Conservation (phyloP, 2,888 invertebrate species). For the Laothoe populi region DNA sequence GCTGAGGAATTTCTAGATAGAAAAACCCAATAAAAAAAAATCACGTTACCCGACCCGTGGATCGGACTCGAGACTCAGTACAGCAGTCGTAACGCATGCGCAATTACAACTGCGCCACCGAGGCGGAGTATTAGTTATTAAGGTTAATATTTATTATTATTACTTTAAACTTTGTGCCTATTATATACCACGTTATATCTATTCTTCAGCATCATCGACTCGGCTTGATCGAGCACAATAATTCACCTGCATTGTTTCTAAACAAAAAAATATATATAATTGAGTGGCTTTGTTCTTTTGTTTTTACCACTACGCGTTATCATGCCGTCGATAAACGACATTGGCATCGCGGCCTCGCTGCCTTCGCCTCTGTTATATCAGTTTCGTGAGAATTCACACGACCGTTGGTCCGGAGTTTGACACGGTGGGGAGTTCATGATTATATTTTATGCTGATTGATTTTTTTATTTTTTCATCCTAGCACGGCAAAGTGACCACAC, state of each 20-base stretch:
- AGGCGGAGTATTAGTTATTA: too few species aligned
- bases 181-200: too few species aligned
- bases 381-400: conserved; percentile 28
- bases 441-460: neutral
- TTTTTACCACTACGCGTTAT: conserved; percentile 19
- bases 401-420: conserved; percentile 12
- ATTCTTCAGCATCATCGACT: too few species aligned
- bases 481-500: too few species aligned
- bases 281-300: conserved; percentile 26
- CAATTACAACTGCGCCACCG: too few species aligned
- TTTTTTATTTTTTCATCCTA: too few species aligned
- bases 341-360: conserved; percentile 24
- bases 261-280: neutral
- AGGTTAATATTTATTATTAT: too few species aligned
- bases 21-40: too few species aligned
- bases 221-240: conserved; percentile 11
- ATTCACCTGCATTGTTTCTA: conserved; percentile 16
- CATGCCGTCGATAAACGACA: conserved; percentile 27
- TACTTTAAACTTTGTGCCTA: neutral
- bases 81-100: too few species aligned
- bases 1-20: too few species aligned
- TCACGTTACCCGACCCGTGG: too few species aligned
- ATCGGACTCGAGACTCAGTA: too few species aligned
- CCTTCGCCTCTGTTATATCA: conserved; percentile 27
- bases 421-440: neutral